Percentiles rank a stretch among this genome's conserved stretches.
These are phyloP conservation scores for Pseudocheirus occidentalis DNA, from an alignment of 2,797 vertebrate species.

Conservation along the genomic window DNA sequence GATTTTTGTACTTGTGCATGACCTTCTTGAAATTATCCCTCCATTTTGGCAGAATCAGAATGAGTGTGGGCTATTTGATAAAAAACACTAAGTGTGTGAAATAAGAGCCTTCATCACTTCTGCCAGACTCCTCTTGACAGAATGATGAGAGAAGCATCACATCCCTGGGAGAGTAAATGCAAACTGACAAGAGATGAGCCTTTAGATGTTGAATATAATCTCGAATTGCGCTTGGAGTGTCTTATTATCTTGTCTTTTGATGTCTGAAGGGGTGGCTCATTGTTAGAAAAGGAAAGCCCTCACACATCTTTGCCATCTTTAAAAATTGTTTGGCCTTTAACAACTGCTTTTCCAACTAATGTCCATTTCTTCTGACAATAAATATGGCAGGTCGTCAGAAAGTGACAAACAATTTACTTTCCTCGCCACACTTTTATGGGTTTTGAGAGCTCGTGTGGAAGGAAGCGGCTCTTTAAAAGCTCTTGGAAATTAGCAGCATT, in stretches of 20 bases:
- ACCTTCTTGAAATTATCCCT: constrained; percentile 98
- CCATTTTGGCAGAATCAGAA: constrained; percentile 96
- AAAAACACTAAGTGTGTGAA: constrained; percentile 99
- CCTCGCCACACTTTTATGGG: constrained; percentile 91
- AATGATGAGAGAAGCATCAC: constrained; percentile 99
- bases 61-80: constrained; percentile 97
- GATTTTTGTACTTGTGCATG: constrained; percentile 89
- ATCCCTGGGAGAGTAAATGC: constrained; percentile 99
- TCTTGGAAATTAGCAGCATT: constrained; percentile 89
- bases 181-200: constrained; percentile 99
- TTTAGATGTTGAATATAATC: constrained; percentile 99
- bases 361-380: constrained; percentile 99
- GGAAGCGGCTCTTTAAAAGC: constrained; percentile 94
- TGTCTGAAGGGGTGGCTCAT: constrained; percentile 98
- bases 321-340: constrained; percentile 98
- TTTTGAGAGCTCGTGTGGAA: constrained; percentile 96
- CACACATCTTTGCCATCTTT: constrained; percentile 93
- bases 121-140: constrained; percentile 98
- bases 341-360: constrained; percentile 98
- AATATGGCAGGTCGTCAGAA: constrained; percentile 92
- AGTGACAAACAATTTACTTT: constrained; percentile 94
- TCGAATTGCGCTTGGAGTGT: constrained; percentile 99
- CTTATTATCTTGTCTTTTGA: constrained; percentile 99
- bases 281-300: constrained; percentile 96
- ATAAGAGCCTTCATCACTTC: constrained; percentile 97